Conservation (phyloP, 2,113 vertebrate species). For the Pteruthius melanotis region DNA sequence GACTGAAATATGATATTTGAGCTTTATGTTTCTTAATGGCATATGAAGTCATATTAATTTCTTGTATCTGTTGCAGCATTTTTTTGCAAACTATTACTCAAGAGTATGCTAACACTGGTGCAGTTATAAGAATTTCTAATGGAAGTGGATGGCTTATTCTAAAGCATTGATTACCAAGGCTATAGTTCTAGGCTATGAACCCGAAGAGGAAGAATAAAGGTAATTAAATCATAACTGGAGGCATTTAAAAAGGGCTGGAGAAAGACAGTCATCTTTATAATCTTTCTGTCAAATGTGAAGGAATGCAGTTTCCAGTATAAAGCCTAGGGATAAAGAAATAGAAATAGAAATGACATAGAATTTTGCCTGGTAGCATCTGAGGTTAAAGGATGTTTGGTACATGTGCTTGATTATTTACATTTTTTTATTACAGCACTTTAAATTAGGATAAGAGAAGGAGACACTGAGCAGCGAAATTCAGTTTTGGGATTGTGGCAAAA, state of each 20-base stretch:
- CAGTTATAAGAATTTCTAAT: conserved; percentile 17
- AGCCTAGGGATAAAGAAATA: neutral
- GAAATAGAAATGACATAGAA: neutral
- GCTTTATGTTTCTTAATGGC: neutral
- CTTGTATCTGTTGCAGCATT: neutral
- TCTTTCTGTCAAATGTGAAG: conserved; percentile 33
- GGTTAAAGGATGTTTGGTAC: neutral
- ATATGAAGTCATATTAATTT: conserved; percentile 17
- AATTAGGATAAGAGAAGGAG: neutral
- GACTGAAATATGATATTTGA: neutral
- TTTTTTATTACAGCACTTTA: neutral
- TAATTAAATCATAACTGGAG: conserved; percentile 42
- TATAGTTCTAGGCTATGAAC: conserved; percentile 16
- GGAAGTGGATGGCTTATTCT: conserved; percentile 1
- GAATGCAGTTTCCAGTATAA: neutral
- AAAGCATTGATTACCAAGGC: conserved; percentile 9
- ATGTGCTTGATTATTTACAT: neutral
- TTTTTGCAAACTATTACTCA: conserved; percentile 25
- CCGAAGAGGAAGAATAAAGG: neutral
- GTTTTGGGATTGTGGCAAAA: neutral
- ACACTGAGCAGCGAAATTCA: neutral
- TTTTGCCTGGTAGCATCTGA: neutral
- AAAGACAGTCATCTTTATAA: neutral
- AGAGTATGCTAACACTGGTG: neutral
- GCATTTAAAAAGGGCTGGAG: neutral